phyloP scores from a whole-genome alignment of 2,113 vertebrate species.

The Stomatorhinus ivindoensis region DNA sequence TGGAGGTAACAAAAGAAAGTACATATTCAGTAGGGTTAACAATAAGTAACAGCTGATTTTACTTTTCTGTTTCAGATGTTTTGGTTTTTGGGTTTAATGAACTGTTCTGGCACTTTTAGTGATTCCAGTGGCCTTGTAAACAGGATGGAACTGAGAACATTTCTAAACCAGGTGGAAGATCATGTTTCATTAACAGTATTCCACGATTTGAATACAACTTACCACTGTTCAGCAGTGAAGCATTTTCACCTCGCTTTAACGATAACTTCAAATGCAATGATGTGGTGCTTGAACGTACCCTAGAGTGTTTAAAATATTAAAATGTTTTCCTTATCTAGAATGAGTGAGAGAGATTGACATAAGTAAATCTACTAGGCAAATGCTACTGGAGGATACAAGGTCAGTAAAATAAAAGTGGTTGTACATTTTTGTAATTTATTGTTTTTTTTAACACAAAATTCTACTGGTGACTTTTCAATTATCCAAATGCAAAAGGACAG shows the following conservation, averaged over 20 bases:
- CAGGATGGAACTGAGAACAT: conserved; percentile 22
- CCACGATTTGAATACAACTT: conserved; percentile 14
- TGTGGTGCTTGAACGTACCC: neutral
- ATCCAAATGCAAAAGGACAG: neutral
- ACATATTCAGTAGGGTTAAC: conserved; percentile 32
- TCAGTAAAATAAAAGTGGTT: conserved; percentile 6
- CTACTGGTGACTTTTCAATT: neutral
- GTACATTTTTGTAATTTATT: conserved; percentile 8
- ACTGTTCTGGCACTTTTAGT: conserved; percentile 15
- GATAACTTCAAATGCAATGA: neutral
- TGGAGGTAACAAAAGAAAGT: conserved; percentile 11
- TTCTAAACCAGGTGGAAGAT: conserved; percentile 22
- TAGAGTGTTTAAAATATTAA: neutral
- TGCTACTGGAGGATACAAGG: neutral
- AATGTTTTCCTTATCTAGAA: neutral
- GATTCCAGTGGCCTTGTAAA: conserved; percentile 35
- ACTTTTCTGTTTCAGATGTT: neutral
- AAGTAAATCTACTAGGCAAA: neutral
- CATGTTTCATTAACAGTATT: conserved; percentile 25
- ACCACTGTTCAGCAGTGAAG: neutral
- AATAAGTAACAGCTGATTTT: neutral
- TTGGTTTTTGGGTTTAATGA: neutral
- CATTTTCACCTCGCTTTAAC: conserved; percentile 4
- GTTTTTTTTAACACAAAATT: neutral
- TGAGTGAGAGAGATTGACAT: neutral